A percentile compares a stretch with the other conserved stretches of the same genome.
These are phyloP conservation scores for Gavia stellata DNA, from an alignment of 2,113 vertebrate genomes.

Conservation along the genomic window DNA sequence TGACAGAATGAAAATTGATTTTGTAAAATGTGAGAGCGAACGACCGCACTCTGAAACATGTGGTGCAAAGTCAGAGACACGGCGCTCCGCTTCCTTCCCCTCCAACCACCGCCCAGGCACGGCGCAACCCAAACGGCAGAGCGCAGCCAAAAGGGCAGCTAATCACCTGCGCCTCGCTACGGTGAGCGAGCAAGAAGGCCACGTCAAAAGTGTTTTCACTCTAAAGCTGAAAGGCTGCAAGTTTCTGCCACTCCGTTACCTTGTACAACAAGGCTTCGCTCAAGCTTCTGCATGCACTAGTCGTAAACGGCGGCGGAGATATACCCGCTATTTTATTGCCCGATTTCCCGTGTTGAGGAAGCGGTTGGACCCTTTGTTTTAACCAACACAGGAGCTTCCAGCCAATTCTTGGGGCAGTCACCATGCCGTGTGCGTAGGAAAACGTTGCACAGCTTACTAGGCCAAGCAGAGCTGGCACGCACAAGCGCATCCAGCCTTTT, in stretches of 20 bases:
- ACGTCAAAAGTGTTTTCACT: background rate
- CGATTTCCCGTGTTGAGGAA: background rate
- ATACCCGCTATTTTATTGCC: background rate
- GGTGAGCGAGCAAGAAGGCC: background rate
- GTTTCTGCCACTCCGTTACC: accelerated
- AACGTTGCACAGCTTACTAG: background rate
- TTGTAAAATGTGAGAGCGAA: constrained; percentile 74
- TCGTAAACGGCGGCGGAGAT: background rate
- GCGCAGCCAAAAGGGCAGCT: background rate
- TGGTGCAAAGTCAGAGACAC: constrained; percentile 62
- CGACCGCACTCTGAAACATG: constrained; percentile 63
- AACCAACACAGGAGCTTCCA: background rate
- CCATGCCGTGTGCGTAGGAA: background rate
- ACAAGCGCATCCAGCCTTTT: background rate
- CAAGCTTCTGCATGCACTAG: background rate
- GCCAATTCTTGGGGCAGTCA: background rate
- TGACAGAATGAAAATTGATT: constrained; percentile 79
- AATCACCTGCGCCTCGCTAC: accelerated
- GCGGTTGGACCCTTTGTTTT: background rate
- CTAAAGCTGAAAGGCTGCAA: background rate
- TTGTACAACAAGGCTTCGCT: background rate
- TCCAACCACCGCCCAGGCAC: background rate
- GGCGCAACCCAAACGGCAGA: background rate
- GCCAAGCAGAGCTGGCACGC: background rate
- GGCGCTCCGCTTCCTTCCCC: constrained; percentile 15